phyloP scores from a whole-genome alignment of 2,113 vertebrate species.

The Alethe diademata region DNA sequence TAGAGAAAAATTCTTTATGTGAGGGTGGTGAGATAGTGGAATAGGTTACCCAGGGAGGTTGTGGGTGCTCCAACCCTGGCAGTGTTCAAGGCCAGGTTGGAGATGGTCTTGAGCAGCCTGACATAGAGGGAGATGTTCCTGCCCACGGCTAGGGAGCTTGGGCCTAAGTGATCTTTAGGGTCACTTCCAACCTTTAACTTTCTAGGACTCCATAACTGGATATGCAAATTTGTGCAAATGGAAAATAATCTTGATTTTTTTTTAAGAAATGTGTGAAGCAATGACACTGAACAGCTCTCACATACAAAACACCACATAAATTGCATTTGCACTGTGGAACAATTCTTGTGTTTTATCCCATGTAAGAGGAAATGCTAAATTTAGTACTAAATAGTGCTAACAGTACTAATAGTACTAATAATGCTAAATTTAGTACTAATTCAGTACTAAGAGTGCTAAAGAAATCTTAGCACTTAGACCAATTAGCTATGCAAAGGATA shows the following conservation, averaged over 20 bases:
- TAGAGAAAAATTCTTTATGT: background rate
- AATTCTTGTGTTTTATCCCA: background rate
- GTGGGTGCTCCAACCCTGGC: background rate
- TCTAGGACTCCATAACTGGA: background rate
- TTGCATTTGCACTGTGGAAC: background rate
- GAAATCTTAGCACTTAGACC: background rate
- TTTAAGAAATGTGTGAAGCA: background rate
- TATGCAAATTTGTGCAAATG: background rate
- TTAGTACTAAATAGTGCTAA: too few relatives aligned
- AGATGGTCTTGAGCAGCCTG: background rate
- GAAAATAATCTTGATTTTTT: background rate
- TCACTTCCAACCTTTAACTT: background rate
- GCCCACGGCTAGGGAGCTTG: background rate
- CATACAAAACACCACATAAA: background rate
- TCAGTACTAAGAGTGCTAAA: too few relatives aligned
- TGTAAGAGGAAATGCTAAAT: background rate
- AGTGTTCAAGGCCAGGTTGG: background rate
- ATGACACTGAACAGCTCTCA: background rate
- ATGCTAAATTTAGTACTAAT: too few relatives aligned
- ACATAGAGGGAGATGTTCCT: background rate
- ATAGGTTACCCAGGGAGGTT: background rate
- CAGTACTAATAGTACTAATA: too few relatives aligned
- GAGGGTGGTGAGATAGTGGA: background rate
- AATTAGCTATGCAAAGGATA: background rate
- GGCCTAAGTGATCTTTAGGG: too few relatives aligned